These are phyloP conservation scores for Apis mellifera DNA, from an alignment of 1,140 invertebrate species.

Conservation along the genomic window Amel_HAv3.1 CM009937.2:13718501-13719000, in stretches of 20 bases:
- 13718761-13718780: neutral
- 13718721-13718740: neutral
- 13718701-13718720: neutral
- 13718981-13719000: conserved; percentile 20
- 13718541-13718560: neutral
- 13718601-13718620: neutral
- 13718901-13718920: neutral
- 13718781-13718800: too few relatives aligned
- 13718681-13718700: too few relatives aligned
- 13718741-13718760: neutral
- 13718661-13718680: neutral
- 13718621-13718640: too few relatives aligned
- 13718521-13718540: conserved; percentile 20
- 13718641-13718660: neutral
- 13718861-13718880: neutral
- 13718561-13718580: conserved; percentile 12
- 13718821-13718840: neutral
- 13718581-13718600: conserved; percentile 40
- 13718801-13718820: neutral
- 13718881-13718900: neutral
- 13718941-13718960: neutral
- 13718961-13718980: neutral
- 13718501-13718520: conserved; percentile 21
- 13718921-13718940: neutral
- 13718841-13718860: neutral